A percentile compares a stretch with the other conserved stretches of the same genome.
Evolutionary conservation across 2,888 invertebrate species (phyloP).

Genomic region (Nemoura dubitans): DNA sequence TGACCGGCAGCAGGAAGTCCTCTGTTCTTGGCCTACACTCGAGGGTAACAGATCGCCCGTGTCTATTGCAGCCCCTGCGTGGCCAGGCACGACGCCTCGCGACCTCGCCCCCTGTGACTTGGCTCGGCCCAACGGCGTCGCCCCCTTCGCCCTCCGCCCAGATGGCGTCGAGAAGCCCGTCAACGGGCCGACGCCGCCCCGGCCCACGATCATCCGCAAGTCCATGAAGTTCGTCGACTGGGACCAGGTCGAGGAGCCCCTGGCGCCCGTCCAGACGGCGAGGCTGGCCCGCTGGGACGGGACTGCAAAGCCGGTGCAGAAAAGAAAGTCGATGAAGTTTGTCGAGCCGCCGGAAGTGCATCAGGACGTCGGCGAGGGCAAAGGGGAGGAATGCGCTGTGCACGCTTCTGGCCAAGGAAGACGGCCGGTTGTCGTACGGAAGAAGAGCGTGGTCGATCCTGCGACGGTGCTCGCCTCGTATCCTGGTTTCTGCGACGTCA

Average conservation of each 20-base stretch:
- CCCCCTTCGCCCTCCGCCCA: background rate
- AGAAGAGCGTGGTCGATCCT: slow-evolving; percentile 13
- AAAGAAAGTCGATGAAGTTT: slow-evolving; percentile 20
- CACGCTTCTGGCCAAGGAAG: background rate
- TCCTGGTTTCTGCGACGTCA: slow-evolving; percentile 23
- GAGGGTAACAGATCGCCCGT: background rate
- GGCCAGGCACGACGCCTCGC: background rate
- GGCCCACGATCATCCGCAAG: slow-evolving; percentile 57
- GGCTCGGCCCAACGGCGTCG: background rate
- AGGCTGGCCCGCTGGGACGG: background rate
- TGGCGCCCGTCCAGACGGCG: background rate
- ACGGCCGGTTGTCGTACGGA: background rate
- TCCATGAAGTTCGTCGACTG: slow-evolving; percentile 13
- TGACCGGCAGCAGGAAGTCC: too few relatives aligned
- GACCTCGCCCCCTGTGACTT: background rate
- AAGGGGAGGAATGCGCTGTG: background rate
- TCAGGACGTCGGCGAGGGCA: background rate
- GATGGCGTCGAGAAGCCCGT: slow-evolving; percentile 61
- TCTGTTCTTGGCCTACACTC: too few relatives aligned
- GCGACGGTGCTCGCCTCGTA: background rate
- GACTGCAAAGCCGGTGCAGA: background rate
- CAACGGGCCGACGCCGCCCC: slow-evolving; percentile 63
- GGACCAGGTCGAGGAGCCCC: background rate
- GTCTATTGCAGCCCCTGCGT: background rate
- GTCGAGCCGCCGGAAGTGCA: background rate